Evolutionary conservation across 2,888 invertebrate species (phyloP), one percentile per base, ranked within the genome.

Genomic region (Agrochola lychnidis): DNA sequence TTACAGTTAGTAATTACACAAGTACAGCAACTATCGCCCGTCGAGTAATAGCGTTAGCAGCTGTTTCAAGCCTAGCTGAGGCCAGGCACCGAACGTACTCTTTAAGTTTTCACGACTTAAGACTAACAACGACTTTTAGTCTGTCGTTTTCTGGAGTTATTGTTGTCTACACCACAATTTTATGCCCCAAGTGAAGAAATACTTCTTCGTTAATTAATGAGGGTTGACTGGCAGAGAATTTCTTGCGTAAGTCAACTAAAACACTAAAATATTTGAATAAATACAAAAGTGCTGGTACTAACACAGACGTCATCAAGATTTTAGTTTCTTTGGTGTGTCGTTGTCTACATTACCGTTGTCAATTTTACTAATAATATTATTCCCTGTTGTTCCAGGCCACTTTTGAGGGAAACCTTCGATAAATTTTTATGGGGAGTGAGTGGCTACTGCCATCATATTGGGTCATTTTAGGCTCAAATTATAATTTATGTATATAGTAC

Each of bases 1-100:
- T 92, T 86, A 91, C 90, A 85, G 90, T 82, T 83, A 79, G 87
- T 89, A 89, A 90, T 89, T 88, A 89, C 85, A 86, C 69, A 72
- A 87, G 89, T 87, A 87, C 74, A 88, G 85, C 80, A 90, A 88
- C 88, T 89, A 83, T 79, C 76, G 75, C 76, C 66, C 76, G 63
- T 78, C 81, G 79, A 88, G 85, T 90, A 88, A 90, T 85, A 72
- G 76, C 64, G 71, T 76, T 72, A 84, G 68, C 86, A 82, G 79
- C 80, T 82, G 88, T 80, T 82, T n/a, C 85, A 42, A 62, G 36
- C 48, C 51, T 22, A 53, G 30, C 30, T 22, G 5, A 14, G n/a
- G 14, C 72, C n/a, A 57, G 56, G 57, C 19, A 53, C n/a, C 4
- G 7, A 22, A 72, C 25, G 48, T 40, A 63, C 51, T 68, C 25